Evolutionary conservation across 1,140 invertebrate genomes (phyloP).

Genomic region (Hylaeus anthracinus): DNA sequence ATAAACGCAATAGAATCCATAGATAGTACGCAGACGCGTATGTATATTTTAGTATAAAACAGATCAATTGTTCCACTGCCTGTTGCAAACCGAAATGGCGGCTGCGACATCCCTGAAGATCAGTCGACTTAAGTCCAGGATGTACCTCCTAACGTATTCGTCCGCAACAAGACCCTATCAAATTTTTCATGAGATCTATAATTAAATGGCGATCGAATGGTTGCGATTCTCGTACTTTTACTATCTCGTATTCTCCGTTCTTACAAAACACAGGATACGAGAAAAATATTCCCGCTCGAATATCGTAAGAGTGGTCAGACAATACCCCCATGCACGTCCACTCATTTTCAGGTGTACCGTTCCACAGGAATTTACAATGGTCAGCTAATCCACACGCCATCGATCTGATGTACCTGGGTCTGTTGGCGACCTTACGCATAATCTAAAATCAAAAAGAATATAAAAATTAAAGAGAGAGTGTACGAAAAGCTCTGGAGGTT

Average conservation of each 20-base stretch:
- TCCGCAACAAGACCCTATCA: slow-evolving; percentile 17
- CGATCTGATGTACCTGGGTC: slow-evolving; percentile 19
- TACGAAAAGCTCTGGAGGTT: too few species aligned
- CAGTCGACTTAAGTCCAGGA: slow-evolving; percentile 3
- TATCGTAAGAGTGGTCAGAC: slow-evolving; percentile 52
- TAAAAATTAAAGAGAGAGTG: background rate
- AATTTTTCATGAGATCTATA: background rate
- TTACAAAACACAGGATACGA: slow-evolving; percentile 51
- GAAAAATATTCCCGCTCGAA: slow-evolving; percentile 47
- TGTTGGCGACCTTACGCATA: background rate
- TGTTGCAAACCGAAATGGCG: slow-evolving; percentile 13
- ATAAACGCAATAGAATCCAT: slow-evolving; percentile 21
- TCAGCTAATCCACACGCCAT: slow-evolving; percentile 49
- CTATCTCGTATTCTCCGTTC: slow-evolving; percentile 46
- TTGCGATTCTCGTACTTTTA: slow-evolving; percentile 32
- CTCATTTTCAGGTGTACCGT: slow-evolving; percentile 47
- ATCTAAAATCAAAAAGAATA: slow-evolving; percentile 15
- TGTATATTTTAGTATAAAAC: background rate
- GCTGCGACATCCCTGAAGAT: slow-evolving; percentile 4
- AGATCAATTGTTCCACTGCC: background rate
- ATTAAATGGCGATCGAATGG: too few species aligned
- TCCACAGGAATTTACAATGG: slow-evolving; percentile 49
- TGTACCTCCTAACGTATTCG: slow-evolving; percentile 10
- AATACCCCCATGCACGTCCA: slow-evolving; percentile 57
- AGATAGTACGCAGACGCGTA: background rate